These are phyloP conservation scores for Eretmochelys imbricata DNA, from an alignment of 2,113 vertebrate genomes.

Conservation along the genomic window DNA sequence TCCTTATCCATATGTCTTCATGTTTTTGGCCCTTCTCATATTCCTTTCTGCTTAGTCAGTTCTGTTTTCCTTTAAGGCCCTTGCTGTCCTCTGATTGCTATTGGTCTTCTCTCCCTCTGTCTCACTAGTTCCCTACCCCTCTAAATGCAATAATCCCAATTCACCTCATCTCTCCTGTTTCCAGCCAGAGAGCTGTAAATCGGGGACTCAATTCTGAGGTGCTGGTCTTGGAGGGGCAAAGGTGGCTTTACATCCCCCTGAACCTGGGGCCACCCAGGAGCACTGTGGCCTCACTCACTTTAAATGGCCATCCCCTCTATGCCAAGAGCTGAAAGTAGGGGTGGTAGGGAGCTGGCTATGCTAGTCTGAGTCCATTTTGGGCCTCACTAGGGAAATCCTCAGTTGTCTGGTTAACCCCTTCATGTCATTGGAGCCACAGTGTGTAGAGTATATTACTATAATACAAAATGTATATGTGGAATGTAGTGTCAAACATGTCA, in stretches of 20 bases:
- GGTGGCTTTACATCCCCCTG: neutral
- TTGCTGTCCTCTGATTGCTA: neutral
- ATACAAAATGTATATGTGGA: neutral
- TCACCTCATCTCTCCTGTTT: neutral
- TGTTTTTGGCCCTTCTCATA: neutral
- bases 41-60: neutral
- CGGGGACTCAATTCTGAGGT: neutral
- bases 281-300: neutral
- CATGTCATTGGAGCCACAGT: neutral
- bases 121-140: neutral
- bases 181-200: neutral
- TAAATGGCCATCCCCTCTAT: neutral
- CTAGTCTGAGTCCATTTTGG: too few species aligned
- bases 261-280: neutral
- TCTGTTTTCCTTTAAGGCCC: neutral
- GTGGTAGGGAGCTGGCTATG: neutral
- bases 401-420: neutral
- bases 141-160: neutral
- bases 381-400: accelerated
- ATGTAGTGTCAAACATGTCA: neutral
- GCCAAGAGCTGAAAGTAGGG: neutral
- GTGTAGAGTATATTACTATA: neutral
- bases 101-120: neutral
- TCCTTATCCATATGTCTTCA: neutral
- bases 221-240: neutral